Evolutionary conservation across 2,888 invertebrate genomes (phyloP).

Genomic region (Malachius bipustulatus): DNA sequence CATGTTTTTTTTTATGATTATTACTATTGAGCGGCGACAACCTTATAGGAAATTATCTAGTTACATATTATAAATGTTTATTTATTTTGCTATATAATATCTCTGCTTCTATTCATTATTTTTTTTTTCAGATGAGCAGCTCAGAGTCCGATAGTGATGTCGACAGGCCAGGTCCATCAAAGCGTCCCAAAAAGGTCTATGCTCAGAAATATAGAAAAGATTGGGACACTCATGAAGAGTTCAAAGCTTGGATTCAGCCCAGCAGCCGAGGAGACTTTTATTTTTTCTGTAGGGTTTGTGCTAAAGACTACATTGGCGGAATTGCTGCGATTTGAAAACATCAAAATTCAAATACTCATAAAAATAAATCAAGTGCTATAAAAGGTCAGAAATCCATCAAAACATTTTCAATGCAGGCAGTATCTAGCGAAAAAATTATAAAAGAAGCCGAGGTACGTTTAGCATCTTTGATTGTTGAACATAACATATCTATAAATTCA

Average conservation of each 20-base stretch:
- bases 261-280: slow-evolving; percentile 13
- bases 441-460: slow-evolving; percentile 14
- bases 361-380: slow-evolving; percentile 3
- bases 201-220: not conserved
- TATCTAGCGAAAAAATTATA: slow-evolving; percentile 3
- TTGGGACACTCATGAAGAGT: slow-evolving; percentile 4
- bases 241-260: not conserved
- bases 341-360: slow-evolving; percentile 1
- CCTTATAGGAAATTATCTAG: not conserved
- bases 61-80: not conserved
- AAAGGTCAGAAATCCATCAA: slow-evolving; percentile 2
- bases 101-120: no score
- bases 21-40: not conserved
- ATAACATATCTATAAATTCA: slow-evolving; percentile 16
- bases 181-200: not conserved
- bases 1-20: no score
- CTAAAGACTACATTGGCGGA: slow-evolving; percentile 14
- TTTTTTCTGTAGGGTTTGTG: slow-evolving; percentile 13
- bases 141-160: slow-evolving; percentile 1
- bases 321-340: slow-evolving; percentile 14
- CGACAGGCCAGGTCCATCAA: slow-evolving; percentile 1
- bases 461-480: slow-evolving; percentile 15
- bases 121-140: slow-evolving; percentile 1
- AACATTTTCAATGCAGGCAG: slow-evolving; percentile 2
- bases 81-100: not conserved